Evolutionary conservation across 2,797 vertebrate species (phyloP).

Genomic region (Cyclura pinguis): DNA sequence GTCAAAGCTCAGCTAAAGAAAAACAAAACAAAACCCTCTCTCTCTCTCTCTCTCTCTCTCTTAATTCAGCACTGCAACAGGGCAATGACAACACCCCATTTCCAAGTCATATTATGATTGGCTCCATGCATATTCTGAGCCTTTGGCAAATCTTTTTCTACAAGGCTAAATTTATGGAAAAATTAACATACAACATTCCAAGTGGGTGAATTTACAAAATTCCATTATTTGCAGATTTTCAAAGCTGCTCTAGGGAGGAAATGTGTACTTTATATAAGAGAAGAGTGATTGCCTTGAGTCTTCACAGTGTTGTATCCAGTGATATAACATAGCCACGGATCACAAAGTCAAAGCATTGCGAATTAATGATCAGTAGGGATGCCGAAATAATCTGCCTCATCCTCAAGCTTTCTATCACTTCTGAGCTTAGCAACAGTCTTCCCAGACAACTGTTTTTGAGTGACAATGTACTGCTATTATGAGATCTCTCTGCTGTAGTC

Average conservation of each 20-base stretch:
- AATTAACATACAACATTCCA: not conserved
- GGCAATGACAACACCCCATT: not conserved
- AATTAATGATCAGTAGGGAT: not conserved
- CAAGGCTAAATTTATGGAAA: not conserved
- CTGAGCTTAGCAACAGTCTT: not conserved
- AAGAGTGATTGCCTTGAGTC: not conserved
- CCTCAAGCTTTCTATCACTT: not conserved
- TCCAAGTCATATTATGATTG: slow-evolving; percentile 17
- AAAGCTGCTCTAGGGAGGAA: not conserved
- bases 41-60: slow-evolving; percentile 5
- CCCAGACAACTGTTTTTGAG: not conserved
- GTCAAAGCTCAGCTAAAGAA: slow-evolving; percentile 31
- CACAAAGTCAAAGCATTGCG: not conserved
- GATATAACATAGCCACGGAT: not conserved
- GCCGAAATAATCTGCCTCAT: too few relatives aligned
- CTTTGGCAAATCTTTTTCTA: slow-evolving; percentile 23
- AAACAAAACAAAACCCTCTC: too few relatives aligned
- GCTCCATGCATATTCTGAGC: not conserved
- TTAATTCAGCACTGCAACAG: not conserved
- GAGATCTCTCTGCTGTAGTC: too few relatives aligned
- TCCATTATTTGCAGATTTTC: not conserved
- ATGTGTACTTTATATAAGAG: not conserved
- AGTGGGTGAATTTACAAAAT: not conserved
- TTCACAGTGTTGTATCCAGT: not conserved
- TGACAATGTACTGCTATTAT: not conserved